A percentile compares a stretch with the other conserved stretches of the same genome.
Evolutionary conservation across 2,888 invertebrate genomes (phyloP).

Genomic region (Labia minor): DNA sequence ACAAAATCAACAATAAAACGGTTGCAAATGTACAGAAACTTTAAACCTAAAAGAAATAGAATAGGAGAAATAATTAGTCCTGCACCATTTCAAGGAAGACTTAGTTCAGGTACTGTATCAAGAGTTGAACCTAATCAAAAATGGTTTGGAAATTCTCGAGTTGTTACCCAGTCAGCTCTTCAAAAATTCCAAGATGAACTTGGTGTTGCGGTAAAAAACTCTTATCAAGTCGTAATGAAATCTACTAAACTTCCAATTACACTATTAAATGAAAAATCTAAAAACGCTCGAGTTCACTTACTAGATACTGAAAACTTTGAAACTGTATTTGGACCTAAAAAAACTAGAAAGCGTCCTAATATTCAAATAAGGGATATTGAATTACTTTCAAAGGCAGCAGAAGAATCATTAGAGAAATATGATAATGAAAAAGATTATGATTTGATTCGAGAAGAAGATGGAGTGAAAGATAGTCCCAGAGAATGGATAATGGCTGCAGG

Average conservation of each 20-base stretch:
- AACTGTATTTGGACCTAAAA: conserved; percentile 90
- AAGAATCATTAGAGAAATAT: conserved; percentile 63
- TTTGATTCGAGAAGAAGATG: conserved; percentile 66
- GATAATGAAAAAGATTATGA: conserved; percentile 60
- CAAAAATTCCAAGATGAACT: conserved; percentile 91
- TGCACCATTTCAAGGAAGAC: conserved; percentile 88
- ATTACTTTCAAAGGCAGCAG: conserved; percentile 61
- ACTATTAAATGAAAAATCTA: conserved; percentile 80
- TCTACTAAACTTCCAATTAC: conserved; percentile 91
- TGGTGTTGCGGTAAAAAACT: conserved; percentile 86
- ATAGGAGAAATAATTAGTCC: conserved; percentile 82
- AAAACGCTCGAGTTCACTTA: conserved; percentile 84
- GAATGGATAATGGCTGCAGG: conserved; percentile 95
- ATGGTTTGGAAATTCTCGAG: conserved; percentile 98
- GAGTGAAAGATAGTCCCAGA: conserved; percentile 65
- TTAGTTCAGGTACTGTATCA: conserved; percentile 80
- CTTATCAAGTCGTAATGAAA: conserved; percentile 95
- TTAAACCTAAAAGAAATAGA: conserved; percentile 85
- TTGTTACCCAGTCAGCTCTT: conserved; percentile 81
- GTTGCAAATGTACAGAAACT: conserved; percentile 96
- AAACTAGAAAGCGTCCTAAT: conserved; percentile 81
- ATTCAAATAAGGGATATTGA: conserved; percentile 62
- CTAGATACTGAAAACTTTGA: conserved; percentile 92
- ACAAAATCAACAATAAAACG: conserved; percentile 91
- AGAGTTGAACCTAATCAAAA: conserved; percentile 94